Percentiles rank a stretch among this genome's conserved stretches.
These are phyloP conservation scores for Megaceryle torquata DNA, from an alignment of 2,113 vertebrate species.

Conservation along the genomic window DNA sequence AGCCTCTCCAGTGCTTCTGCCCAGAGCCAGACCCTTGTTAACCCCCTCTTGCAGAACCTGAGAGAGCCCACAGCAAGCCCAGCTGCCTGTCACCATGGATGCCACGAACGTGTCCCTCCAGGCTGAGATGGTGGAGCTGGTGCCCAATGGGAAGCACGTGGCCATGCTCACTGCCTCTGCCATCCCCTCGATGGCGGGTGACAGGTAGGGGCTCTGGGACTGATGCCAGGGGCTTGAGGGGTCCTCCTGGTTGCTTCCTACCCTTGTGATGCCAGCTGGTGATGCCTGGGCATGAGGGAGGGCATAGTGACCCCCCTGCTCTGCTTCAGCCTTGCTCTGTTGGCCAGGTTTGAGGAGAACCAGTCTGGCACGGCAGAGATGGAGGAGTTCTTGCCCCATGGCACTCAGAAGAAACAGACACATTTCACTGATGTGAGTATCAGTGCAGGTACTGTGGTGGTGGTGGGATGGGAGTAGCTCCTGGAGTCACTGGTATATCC, in stretches of 20 bases:
- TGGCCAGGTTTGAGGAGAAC: slow-evolving; percentile 81
- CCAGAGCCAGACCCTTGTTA: background rate
- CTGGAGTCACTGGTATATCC: accelerated
- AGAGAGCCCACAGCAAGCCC: background rate
- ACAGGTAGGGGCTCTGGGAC: slow-evolving; percentile 54
- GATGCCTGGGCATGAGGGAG: accelerated
- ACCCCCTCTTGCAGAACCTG: slow-evolving; percentile 19
- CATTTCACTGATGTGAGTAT: slow-evolving; percentile 90
- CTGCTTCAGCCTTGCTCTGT: background rate
- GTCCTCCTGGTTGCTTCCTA: background rate
- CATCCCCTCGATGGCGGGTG: background rate
- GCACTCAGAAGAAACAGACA: slow-evolving; percentile 81
- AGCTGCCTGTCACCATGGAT: slow-evolving; percentile 28
- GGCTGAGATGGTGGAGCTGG: slow-evolving; percentile 78
- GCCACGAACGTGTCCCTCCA: slow-evolving; percentile 55
- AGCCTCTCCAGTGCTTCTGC: background rate
- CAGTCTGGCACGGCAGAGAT: slow-evolving; percentile 75
- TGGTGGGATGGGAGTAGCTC: background rate
- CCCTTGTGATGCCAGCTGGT: background rate
- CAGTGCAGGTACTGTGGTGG: accelerated
- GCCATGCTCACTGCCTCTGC: background rate
- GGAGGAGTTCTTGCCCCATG: slow-evolving; percentile 84
- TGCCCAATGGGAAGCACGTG: slow-evolving; percentile 75
- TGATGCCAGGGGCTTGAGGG: background rate
- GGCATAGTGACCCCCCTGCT: background rate